These are phyloP conservation scores for Eristalis arbustorum DNA, from an alignment of 2,888 invertebrate species.

Conservation along the genomic window DNA sequence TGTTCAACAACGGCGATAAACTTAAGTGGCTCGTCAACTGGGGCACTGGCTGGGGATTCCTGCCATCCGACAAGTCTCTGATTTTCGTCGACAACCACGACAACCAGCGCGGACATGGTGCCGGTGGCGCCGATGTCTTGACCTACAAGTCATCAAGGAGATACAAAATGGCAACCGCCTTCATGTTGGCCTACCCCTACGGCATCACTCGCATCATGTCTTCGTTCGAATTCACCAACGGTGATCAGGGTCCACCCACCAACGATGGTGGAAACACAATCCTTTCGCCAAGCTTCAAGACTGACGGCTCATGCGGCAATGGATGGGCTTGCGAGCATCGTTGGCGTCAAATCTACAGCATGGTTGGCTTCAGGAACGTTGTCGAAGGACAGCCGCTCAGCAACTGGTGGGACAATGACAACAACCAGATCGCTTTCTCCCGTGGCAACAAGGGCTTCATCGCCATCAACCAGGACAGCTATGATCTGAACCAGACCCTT, in stretches of 20 bases:
- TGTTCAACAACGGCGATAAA: slow-evolving; percentile 83
- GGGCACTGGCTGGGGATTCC: slow-evolving; percentile 86
- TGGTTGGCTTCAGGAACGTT: slow-evolving; percentile 88
- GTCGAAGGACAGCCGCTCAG: slow-evolving; percentile 82
- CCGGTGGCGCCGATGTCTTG: slow-evolving; percentile 83
- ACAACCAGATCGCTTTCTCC: slow-evolving; percentile 92
- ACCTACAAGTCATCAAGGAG: slow-evolving; percentile 86
- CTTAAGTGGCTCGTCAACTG: slow-evolving; percentile 85
- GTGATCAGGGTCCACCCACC: slow-evolving; percentile 86
- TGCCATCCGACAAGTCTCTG: slow-evolving; percentile 83
- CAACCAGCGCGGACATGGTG: slow-evolving; percentile 90
- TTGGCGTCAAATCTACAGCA: slow-evolving; percentile 90
- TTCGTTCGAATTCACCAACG: slow-evolving; percentile 86
- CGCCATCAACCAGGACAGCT: slow-evolving; percentile 87
- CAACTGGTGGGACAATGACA: slow-evolving; percentile 91
- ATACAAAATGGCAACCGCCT: slow-evolving; percentile 91
- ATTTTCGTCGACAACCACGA: slow-evolving; percentile 97
- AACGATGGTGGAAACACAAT: slow-evolving; percentile 83
- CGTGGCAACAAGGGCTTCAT: slow-evolving; percentile 88
- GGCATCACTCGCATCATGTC: slow-evolving; percentile 92
- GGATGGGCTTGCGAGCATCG: slow-evolving; percentile 93
- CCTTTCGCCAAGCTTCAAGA: slow-evolving; percentile 84
- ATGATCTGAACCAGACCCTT: slow-evolving; percentile 82
- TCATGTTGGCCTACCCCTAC: slow-evolving; percentile 93
- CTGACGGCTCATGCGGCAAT: slow-evolving; percentile 82